These are phyloP conservation scores for Orycteropus afer DNA, from an alignment of 2,113 vertebrate species.

Conservation along the genomic window DNA sequence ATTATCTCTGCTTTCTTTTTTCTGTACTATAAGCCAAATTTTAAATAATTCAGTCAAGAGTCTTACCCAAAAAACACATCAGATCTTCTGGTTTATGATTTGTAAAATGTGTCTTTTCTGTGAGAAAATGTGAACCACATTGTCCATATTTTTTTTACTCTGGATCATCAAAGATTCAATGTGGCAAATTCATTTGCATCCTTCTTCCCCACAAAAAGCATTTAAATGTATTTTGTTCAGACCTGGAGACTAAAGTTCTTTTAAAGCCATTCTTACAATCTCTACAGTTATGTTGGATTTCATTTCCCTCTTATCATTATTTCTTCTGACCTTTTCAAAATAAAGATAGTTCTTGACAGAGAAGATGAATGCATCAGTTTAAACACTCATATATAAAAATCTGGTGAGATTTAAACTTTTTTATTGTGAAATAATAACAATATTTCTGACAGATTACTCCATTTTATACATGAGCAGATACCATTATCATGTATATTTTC, in stretches of 20 bases:
- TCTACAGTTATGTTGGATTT: constrained; percentile 35
- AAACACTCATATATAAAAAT: background rate
- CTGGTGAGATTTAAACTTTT: constrained; percentile 27
- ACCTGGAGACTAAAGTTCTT: background rate
- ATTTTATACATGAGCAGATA: background rate
- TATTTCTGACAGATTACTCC: background rate
- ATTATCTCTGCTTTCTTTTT: constrained; percentile 30
- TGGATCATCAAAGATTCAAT: background rate
- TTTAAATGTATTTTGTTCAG: constrained; percentile 16
- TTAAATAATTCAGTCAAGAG: constrained; percentile 41
- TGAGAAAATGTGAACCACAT: constrained; percentile 22
- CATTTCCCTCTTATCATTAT: constrained; percentile 3
- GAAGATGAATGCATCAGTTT: constrained; percentile 16
- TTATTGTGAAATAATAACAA: background rate
- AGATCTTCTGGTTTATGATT: constrained; percentile 34
- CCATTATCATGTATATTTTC: background rate
- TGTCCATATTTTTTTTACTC: constrained; percentile 41
- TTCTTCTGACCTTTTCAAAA: constrained; percentile 28
- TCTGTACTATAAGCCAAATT: background rate
- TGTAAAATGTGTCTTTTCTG: constrained; percentile 19
- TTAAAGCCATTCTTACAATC: background rate
- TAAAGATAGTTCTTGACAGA: constrained; percentile 45
- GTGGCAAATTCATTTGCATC: constrained; percentile 14
- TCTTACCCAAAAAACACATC: background rate
- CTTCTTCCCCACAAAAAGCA: background rate